Evolutionary conservation across 1,140 invertebrate species (phyloP), one percentile per base, ranked within the genome.

Genomic region (Drosophila yakuba): DNA sequence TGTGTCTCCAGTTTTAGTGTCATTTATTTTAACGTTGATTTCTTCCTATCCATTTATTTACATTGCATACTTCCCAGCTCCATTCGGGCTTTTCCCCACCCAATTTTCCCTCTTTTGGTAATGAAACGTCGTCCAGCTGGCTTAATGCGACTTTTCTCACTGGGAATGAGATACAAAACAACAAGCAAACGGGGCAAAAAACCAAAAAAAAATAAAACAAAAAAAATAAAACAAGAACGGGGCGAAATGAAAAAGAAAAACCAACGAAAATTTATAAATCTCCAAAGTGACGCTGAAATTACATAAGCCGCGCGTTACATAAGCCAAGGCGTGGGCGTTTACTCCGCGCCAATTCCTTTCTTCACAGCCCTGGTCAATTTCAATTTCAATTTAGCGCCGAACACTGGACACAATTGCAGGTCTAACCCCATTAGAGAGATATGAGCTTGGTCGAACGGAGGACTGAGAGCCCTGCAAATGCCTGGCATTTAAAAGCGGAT

Each of bases 1-100:
- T 84, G 80, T 88, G 48, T 51, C 85, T 80, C 80, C 84, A 90
- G 80, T 88, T 88, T 88, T 89, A 88, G 84, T 88, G 84, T 88
- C 84, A 88, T 88, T 88, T 88, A 88, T 88, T 88, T 88, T 89
- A 89, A 89, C 84, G 84, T 88, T 89, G 84, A 88, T 88, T 88
- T 88, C 84, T 88, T 88, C 84, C 84, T 89, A 88, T 89, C 80
- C 84, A 88, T 88, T 88, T 89, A 89, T 88, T 88, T 89, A 88
- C 83, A 88, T 88, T 88, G 83, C 83, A 88, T 81, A 88, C 84
- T 83, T 68, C 80, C 59, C 57, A 77, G 74, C 67, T 62, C 71
- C 74, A 57, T 35, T 71, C 66, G 64, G 45, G 55, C 56, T 61
- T 57, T 69, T 62, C 74, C 56, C 32, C 47, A 48, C 28, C 47